A percentile compares a stretch with the other conserved stretches of the same genome.
These are phyloP conservation scores for Eupithecia exiguata DNA, from an alignment of 2,888 invertebrate species.

Conservation along the genomic window DNA sequence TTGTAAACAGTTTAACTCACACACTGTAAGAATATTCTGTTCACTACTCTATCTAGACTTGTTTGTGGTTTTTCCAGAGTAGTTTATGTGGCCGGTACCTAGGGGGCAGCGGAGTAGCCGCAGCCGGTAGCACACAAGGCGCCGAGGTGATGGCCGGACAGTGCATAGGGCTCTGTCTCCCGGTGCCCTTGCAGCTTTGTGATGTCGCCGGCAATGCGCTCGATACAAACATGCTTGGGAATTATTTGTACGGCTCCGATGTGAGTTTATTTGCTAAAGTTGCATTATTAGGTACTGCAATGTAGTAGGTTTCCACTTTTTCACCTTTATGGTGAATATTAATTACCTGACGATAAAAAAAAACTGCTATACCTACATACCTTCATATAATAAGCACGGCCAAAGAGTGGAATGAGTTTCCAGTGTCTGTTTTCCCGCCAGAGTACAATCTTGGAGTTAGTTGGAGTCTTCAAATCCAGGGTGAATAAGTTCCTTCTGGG, in stretches of 20 bases:
- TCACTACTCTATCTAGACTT: background rate
- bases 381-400: too few relatives aligned
- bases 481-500: too few relatives aligned
- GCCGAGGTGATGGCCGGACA: constrained; percentile 79
- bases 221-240: constrained; percentile 90
- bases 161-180: constrained; percentile 69
- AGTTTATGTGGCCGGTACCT: constrained; percentile 75
- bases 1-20: too few relatives aligned
- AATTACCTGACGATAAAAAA: background rate
- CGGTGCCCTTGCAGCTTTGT: constrained; percentile 89
- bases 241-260: constrained; percentile 88
- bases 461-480: too few relatives aligned
- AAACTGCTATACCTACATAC: too few relatives aligned
- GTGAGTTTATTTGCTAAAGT: constrained; percentile 71
- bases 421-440: too few relatives aligned
- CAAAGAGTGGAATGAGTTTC: too few relatives aligned
- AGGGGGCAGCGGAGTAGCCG: constrained; percentile 55
- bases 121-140: constrained; percentile 68
- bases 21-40: too few relatives aligned
- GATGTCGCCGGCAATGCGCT: constrained; percentile 93
- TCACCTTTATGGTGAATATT: background rate
- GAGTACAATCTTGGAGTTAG: too few relatives aligned
- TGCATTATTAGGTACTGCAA: background rate
- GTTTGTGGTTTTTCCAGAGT: constrained; percentile 54
- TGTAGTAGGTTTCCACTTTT: background rate